phyloP scores from a whole-genome alignment of 1,140 invertebrate species.

The Zaprionus ghesquierei region DNA sequence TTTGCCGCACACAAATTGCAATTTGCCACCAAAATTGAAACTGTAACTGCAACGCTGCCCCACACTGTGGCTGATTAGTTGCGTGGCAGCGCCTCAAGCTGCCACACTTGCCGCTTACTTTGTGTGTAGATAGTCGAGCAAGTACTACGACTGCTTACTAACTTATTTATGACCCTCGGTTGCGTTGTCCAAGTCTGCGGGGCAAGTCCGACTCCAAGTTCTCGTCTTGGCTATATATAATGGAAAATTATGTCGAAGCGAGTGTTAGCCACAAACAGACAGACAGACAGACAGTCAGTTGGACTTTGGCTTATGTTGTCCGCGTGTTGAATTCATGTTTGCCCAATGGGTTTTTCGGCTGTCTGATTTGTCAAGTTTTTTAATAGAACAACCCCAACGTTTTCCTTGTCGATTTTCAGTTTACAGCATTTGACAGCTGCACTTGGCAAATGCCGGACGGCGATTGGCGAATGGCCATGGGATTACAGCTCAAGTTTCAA shows the following conservation, averaged over 20 bases:
- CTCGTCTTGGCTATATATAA: slow-evolving; percentile 27
- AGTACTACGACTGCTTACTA: slow-evolving; percentile 50
- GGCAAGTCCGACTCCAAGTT: slow-evolving; percentile 15
- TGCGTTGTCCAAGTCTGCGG: neutral
- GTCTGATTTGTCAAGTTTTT: slow-evolving; percentile 34
- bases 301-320: slow-evolving; percentile 43
- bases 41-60: slow-evolving; percentile 7
- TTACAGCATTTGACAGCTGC: slow-evolving; percentile 40
- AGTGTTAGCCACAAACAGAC: slow-evolving; percentile 18
- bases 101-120: slow-evolving; percentile 17
- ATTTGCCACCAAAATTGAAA: slow-evolving; percentile 31
- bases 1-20: slow-evolving; percentile 46
- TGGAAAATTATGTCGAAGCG: slow-evolving; percentile 64
- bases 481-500: neutral
- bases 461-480: neutral
- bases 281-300: neutral
- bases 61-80: slow-evolving; percentile 39
- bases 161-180: slow-evolving; percentile 60
- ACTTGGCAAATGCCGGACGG: neutral
- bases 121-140: slow-evolving; percentile 2
- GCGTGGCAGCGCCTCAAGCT: slow-evolving; percentile 9
- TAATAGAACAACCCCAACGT: slow-evolving; percentile 17
- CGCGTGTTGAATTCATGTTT: slow-evolving; percentile 31
- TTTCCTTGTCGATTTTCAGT: slow-evolving; percentile 29
- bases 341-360: slow-evolving; percentile 11